Evolutionary conservation across 2,888 invertebrate species (phyloP), one percentile per base, ranked within the genome.

Genomic region (Spodoptera exigua): DNA sequence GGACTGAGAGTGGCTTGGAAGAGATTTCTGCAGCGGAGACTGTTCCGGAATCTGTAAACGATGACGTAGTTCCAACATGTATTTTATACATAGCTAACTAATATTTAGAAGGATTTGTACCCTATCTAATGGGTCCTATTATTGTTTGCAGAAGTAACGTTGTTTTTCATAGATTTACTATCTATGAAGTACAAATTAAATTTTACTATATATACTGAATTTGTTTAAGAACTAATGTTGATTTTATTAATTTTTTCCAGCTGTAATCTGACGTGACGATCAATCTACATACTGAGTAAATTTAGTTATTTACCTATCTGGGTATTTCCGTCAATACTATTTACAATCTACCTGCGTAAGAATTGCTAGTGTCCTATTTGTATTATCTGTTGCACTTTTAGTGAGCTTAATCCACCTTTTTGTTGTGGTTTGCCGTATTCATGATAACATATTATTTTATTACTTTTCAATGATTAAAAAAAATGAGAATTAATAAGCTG

Each of bases 321-420:
- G 36, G 36, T 36, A 36, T 36, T 36, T 36, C 36, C 43, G 52
- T 53, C 52, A 53, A 32, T 53, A 58, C 14, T 51, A 51, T 51
- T 39, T 41, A 53, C 58, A 58, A 58, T 58, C 39, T 58, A 58
- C 34, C 21, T 58, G 49, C 51, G 51, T 58, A 58, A 58, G 52
- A 58, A 39, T 52, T 58, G 32, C 32, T 51, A 58, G 51, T 58
- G 51, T 41, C 27, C 16, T 53, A 53, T 49, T 40, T 14, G 40
- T 40, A 40, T 46, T 46, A 34, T 46, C 27, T 46, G 46, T 44
- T 53, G 39, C 53, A 51, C 45, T 58, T 51, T 58, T 45, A 58
- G 40, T 58, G 45, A 60, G 53, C 53, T 59, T 53, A 43, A 21
- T 48, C 17, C 48, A 54, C 53, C 40, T 54, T 53, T 53, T 36